These are phyloP conservation scores for Orthosia cruda DNA, from an alignment of 2,888 invertebrate genomes.

Conservation along the genomic window DNA sequence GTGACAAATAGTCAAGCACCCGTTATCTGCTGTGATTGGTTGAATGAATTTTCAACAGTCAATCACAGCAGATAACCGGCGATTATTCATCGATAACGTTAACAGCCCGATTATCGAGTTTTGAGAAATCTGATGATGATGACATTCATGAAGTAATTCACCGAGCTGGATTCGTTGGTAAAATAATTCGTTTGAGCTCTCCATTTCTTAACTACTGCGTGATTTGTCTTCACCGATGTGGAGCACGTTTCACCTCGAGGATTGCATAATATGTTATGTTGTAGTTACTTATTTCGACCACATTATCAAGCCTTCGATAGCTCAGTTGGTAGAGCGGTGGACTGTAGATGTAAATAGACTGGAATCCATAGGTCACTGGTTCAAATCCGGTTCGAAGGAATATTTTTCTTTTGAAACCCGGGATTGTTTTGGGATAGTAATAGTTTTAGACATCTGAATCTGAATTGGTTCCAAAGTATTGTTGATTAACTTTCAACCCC, in stretches of 20 bases:
- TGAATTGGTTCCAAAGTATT: too few species aligned
- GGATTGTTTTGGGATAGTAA: too few species aligned
- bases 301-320: constrained; percentile 81
- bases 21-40: too few species aligned
- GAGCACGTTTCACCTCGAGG: constrained; percentile 29
- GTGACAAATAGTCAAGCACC: too few species aligned
- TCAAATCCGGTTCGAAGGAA: constrained; percentile 93
- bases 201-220: constrained; percentile 27
- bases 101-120: too few species aligned
- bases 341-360: constrained; percentile 83
- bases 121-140: too few species aligned
- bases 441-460: too few species aligned
- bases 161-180: neutral
- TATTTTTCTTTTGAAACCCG: constrained; percentile 31
- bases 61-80: too few species aligned
- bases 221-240: constrained; percentile 9
- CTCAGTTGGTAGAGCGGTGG: constrained; percentile 89
- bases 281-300: constrained; percentile 17
- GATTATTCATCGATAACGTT: too few species aligned
- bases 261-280: constrained; percentile 11
- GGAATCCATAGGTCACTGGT: constrained; percentile 93
- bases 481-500: too few species aligned
- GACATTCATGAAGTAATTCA: too few species aligned
- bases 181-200: neutral
- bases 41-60: too few species aligned